These are phyloP conservation scores for Agonum fuliginosum DNA, from an alignment of 2,888 invertebrate genomes.

Conservation along the genomic window DNA sequence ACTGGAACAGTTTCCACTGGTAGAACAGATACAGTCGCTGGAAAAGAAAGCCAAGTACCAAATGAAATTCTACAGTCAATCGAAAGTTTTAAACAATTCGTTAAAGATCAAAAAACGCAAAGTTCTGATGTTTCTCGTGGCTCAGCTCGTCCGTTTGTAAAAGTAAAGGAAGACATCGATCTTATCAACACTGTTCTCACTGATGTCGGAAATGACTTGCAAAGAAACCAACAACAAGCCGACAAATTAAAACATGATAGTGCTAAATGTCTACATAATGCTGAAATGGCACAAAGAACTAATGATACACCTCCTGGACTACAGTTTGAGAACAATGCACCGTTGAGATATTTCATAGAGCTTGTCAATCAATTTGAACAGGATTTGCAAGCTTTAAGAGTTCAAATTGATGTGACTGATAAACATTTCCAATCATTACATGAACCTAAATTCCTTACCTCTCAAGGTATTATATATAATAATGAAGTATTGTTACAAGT, in stretches of 20 bases:
- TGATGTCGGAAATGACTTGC: slow-evolving; percentile 78
- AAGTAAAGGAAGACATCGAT: slow-evolving; percentile 79
- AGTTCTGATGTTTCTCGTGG: slow-evolving; percentile 87
- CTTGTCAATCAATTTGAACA: slow-evolving; percentile 82
- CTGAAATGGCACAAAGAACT: slow-evolving; percentile 86
- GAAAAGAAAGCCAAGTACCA: slow-evolving; percentile 82
- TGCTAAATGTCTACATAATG: slow-evolving; percentile 82
- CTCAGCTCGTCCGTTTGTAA: slow-evolving; percentile 78
- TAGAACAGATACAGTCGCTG: slow-evolving; percentile 74
- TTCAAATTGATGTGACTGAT: slow-evolving; percentile 84
- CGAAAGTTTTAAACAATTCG: slow-evolving; percentile 87
- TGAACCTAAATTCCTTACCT: slow-evolving; percentile 79
- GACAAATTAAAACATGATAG: slow-evolving; percentile 83
- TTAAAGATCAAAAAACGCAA: slow-evolving; percentile 88
- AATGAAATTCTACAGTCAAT: slow-evolving; percentile 86
- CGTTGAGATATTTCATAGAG: slow-evolving; percentile 82
- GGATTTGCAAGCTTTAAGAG: slow-evolving; percentile 80
- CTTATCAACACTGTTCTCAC: slow-evolving; percentile 77
- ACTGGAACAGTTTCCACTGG: slow-evolving; percentile 65
- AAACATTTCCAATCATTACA: slow-evolving; percentile 82
- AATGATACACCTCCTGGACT: slow-evolving; percentile 85
- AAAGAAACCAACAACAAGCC: slow-evolving; percentile 77
- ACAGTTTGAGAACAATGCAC: slow-evolving; percentile 85
- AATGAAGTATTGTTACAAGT: background rate
- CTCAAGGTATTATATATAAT: slow-evolving; percentile 75